Percentiles rank a stretch among this genome's conserved stretches.
Evolutionary conservation across 2,888 invertebrate species (phyloP).

Genomic region (Scrobipalpa costella): DNA sequence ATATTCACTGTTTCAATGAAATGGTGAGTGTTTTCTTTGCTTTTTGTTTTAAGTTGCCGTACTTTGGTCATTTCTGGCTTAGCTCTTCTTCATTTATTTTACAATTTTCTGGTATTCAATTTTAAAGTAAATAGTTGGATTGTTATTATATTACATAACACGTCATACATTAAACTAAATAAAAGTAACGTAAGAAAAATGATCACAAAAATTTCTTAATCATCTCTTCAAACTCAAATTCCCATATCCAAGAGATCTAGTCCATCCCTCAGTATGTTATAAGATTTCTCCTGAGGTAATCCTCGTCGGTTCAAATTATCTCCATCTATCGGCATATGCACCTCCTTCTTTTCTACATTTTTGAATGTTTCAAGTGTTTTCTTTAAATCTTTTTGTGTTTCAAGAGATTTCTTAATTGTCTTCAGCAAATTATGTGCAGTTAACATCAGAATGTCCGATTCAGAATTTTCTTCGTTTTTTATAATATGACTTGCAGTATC

Average conservation of each 20-base stretch:
- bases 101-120: neutral
- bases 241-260: slow-evolving; percentile 6
- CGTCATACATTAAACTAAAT: neutral
- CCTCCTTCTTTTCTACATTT: neutral
- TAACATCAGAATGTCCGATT: neutral
- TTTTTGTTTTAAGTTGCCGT: no score
- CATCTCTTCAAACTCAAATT: neutral
- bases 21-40: no score
- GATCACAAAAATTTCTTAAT: neutral
- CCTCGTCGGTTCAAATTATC: neutral
- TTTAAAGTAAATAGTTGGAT: neutral
- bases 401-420: neutral
- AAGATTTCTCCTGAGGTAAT: slow-evolving; percentile 7
- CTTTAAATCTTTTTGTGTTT: neutral
- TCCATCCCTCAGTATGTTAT: slow-evolving; percentile 15
- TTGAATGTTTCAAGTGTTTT: neutral
- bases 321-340: slow-evolving; percentile 12
- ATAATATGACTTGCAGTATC: neutral
- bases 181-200: neutral
- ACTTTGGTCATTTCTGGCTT: no score
- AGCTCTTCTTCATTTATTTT: neutral
- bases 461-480: neutral
- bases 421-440: neutral
- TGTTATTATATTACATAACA: neutral
- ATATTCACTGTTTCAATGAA: no score